A percentile compares a stretch with the other conserved stretches of the same genome.
phyloP scores from a whole-genome alignment of 2,113 vertebrate species.

The Anhinga rufa region DNA sequence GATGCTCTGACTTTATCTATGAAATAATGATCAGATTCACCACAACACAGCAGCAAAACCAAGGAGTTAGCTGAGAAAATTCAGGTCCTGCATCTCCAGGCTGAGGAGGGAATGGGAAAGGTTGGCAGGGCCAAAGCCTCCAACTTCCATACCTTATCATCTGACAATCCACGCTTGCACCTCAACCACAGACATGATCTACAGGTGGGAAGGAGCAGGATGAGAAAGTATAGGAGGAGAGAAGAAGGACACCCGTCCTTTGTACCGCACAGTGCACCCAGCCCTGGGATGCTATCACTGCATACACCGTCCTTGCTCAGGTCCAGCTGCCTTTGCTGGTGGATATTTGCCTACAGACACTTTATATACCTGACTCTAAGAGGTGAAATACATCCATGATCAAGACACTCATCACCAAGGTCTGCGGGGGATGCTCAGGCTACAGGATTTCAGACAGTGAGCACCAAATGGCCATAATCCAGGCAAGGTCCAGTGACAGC shows the following conservation, averaged over 20 bases:
- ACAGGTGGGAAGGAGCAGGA: neutral
- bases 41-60: neutral
- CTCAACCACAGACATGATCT: neutral
- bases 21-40: neutral
- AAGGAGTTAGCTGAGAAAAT: neutral
- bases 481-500: neutral
- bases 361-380: neutral
- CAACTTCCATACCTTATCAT: neutral
- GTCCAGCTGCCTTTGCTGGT: neutral
- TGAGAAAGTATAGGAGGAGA: neutral
- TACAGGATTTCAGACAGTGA: neutral
- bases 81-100: neutral
- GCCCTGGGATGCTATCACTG: neutral
- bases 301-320: neutral
- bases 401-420: neutral
- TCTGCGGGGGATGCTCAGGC: neutral
- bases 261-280: fast-evolving
- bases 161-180: neutral
- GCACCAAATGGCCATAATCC: neutral
- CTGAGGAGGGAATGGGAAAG: neutral
- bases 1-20: neutral
- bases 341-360: neutral
- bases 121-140: neutral
- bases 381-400: neutral
- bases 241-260: neutral